Evolutionary conservation across 2,113 vertebrate species (phyloP), one percentile per base, ranked within the genome.

Genomic region (Thamnophis sirtalis): DNA sequence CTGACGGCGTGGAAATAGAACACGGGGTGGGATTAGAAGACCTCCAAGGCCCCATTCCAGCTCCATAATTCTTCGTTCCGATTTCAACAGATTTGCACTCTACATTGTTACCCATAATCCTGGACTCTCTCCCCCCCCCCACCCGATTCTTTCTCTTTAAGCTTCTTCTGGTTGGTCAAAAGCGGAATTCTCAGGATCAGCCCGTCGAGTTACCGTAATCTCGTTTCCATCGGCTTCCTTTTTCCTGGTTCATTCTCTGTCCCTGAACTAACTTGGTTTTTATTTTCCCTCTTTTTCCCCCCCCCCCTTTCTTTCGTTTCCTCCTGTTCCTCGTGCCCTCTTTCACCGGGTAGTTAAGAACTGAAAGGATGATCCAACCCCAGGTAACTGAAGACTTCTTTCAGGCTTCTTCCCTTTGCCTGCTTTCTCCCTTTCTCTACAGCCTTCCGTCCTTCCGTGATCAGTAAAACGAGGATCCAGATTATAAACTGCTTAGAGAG

Each of bases 321-420:
- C 91, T 97, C 96, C 98, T 95, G 92, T 97, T 97, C 96, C 94
- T 97, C 96, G 97, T 98, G 98, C 98, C 98, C 95, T 93, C 51
- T 93, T 96, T 98, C 89, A 97, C 98, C 97, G 97, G 96, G 93
- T 99, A 99, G 99, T 99, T 98, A 99, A 99, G 98, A 98, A 99
- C 97, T 99, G 99, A 99, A 97, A 97, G 98, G 97, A 98, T 98
- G 96, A 98, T 97, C 95, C 92, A 97, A 93, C 97, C 95, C 96
- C 98, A 99, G 99, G 99, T 99, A 99, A 99, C 84, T 95, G 91
- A 89, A 26, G 87, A 94, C 63, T 9, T 90, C 54, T 92, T 96
- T 93, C 95, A 91, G 96, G 94, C 63, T 85, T 58, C 56, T 58
- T 11, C 38, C 53, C 86, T 87, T 88, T 50, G 9, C 1, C 88